Evolutionary conservation across 2,797 vertebrate genomes (phyloP), one percentile per base, ranked within the genome.

Genomic region (Kryptolebias ocellatus): DNA sequence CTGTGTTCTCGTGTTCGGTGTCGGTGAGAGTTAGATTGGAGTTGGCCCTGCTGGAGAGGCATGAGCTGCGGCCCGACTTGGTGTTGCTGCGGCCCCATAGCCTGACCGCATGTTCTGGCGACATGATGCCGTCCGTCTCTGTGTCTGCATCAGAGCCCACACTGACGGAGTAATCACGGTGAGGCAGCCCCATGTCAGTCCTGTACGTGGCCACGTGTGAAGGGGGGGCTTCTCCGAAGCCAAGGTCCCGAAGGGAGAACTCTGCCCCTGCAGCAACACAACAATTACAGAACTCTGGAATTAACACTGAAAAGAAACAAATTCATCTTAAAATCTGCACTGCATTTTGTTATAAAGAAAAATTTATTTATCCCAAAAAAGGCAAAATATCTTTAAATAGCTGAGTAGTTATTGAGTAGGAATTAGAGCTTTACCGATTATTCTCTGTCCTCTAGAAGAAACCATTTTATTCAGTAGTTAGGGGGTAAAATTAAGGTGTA

Each of bases 11-110:
- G 0, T 98, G 98, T 69, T 99, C 98, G 0, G 98, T 99, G 91
- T 99, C 98, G 0, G 98, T 99, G 65, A 99, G 96, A 0, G 98
- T 99, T 69, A 99, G 95, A 80, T 98, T 98, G 81, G 98, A 99
- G 92, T 99, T 99, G 83, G 98, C 98, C 64, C 98, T 85, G 89
- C 98, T 99, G 0, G 98, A 99, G 74, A 99, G 92, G 87, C 97
- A 99, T 46, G 98, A 99, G 88, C 97, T 99, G 64, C 96, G 96
- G 8, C 96, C 97, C 0, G 98, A 99, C 83, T 98, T 96, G 29
- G 95, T 94, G 91, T 95, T 97, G 83, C 84, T 84, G 53, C 96
- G 94, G 44, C 95, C 96, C 97, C 98, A 99, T 56, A 99, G 92
- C 46, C 96, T 91, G 64, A 96, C 94, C 0, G 95, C 96, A 5